phyloP scores from a whole-genome alignment of 1,140 invertebrate species.

The Teleogryllus occipitalis region DNA sequence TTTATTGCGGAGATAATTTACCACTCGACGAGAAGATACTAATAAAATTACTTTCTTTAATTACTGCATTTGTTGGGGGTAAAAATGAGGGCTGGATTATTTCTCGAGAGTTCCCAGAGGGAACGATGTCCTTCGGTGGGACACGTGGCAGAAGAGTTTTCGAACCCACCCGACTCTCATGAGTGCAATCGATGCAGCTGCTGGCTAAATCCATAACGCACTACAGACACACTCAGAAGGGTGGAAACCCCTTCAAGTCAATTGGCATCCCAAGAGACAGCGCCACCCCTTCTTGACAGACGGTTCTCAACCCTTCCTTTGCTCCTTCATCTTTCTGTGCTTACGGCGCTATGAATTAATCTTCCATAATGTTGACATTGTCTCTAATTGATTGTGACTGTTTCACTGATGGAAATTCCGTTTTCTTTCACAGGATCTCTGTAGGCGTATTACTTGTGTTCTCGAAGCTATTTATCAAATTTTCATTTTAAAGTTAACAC shows the following conservation, averaged over 20 bases:
- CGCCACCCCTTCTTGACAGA: not conserved
- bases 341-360: not conserved
- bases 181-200: too few species aligned
- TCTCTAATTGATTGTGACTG: not conserved
- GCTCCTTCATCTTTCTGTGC: not conserved
- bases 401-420: not conserved
- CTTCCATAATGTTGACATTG: not conserved
- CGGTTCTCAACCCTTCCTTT: not conserved
- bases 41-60: not conserved
- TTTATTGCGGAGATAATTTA: not conserved
- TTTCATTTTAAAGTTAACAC: too few species aligned
- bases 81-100: not conserved
- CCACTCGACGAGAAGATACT: not conserved
- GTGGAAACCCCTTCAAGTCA: not conserved
- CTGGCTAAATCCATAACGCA: too few species aligned
- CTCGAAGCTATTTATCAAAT: too few species aligned
- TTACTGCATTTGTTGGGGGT: not conserved
- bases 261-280: not conserved
- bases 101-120: too few species aligned
- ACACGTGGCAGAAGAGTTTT: too few species aligned
- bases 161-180: too few species aligned
- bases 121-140: too few species aligned
- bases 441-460: not conserved
- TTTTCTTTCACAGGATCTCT: not conserved
- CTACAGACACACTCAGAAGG: not conserved